Evolutionary conservation across 2,888 invertebrate species (phyloP).

Genomic region (Elgonia sp.): DNA sequence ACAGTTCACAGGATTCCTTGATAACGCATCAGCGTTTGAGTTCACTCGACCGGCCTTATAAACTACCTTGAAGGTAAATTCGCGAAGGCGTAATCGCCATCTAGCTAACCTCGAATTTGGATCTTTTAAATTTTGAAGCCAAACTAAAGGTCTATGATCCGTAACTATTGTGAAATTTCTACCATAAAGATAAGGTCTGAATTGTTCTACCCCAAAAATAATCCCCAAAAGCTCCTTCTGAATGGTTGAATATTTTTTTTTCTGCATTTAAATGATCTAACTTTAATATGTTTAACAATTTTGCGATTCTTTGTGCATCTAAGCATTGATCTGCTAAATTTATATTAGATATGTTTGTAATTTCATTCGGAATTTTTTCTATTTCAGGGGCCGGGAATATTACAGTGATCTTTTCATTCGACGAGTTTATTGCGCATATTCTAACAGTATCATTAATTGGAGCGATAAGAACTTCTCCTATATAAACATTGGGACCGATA

Average conservation of each 20-base stretch:
- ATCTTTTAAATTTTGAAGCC: neutral
- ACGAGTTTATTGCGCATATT: no score
- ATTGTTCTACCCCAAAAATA: constrained; percentile 16
- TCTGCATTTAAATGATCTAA: no score
- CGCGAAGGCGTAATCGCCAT: neutral
- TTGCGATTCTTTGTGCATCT: no score
- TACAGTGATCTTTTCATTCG: no score
- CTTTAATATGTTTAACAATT: no score
- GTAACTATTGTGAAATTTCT: neutral
- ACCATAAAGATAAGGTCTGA: constrained; percentile 28
- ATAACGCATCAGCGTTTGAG: neutral
- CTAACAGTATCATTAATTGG: no score
- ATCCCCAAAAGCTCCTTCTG: constrained; percentile 1
- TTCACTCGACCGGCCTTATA: constrained; percentile 4
- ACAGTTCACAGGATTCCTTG: neutral
- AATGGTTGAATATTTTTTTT: constrained; percentile 7
- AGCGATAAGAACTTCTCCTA: no score
- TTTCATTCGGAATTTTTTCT: no score
- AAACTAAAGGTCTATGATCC: constrained; percentile 13
- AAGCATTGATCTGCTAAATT: no score
- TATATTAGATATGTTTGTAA: no score
- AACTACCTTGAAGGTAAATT: constrained; percentile 5
- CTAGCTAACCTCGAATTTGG: neutral
- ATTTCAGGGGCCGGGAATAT: no score
- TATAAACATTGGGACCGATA: no score